phyloP scores from a whole-genome alignment of 1,140 invertebrate genomes.

The Ladona fulva region DNA sequence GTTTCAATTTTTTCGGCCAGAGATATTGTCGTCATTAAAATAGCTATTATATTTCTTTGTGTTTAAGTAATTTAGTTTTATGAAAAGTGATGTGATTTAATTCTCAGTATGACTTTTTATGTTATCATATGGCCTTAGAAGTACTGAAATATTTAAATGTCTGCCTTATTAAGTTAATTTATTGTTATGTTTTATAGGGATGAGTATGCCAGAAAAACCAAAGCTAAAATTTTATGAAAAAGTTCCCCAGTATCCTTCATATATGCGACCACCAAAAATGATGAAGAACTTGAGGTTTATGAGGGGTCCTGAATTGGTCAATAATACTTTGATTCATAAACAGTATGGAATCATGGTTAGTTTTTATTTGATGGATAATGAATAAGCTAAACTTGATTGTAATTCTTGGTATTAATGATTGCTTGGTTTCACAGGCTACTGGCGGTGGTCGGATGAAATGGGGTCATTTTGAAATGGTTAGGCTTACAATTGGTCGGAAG shows the following conservation, averaged over 20 bases:
- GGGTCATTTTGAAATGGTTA: conserved; percentile 82
- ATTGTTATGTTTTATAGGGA: conserved; percentile 40
- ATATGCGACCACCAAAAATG: conserved; percentile 68
- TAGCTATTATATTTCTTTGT: too few relatives aligned
- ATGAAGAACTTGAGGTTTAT: conserved; percentile 69
- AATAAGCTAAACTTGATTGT: conserved; percentile 14
- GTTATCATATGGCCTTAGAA: too few relatives aligned
- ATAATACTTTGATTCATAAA: conserved; percentile 74
- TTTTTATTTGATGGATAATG: conserved; percentile 23
- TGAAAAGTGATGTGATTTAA: too few relatives aligned
- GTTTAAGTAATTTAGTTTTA: too few relatives aligned
- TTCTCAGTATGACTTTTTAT: too few relatives aligned
- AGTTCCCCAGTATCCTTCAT: conserved; percentile 56
- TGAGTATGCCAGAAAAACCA: conserved; percentile 60
- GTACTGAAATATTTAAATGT: too few relatives aligned
- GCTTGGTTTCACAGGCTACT: conserved; percentile 50
- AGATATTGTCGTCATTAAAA: too few relatives aligned
- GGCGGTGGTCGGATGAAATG: conserved; percentile 68
- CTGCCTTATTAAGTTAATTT: not conserved
- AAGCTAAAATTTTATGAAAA: conserved; percentile 60
- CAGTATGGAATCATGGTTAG: conserved; percentile 86
- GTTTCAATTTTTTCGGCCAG: too few relatives aligned
- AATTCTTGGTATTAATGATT: conserved; percentile 13
- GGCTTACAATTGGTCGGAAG: conserved; percentile 62
- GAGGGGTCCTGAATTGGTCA: conserved; percentile 78